Conservation (phyloP, 2,113 vertebrate genomes). For the Alaudala cheleensis region DNA sequence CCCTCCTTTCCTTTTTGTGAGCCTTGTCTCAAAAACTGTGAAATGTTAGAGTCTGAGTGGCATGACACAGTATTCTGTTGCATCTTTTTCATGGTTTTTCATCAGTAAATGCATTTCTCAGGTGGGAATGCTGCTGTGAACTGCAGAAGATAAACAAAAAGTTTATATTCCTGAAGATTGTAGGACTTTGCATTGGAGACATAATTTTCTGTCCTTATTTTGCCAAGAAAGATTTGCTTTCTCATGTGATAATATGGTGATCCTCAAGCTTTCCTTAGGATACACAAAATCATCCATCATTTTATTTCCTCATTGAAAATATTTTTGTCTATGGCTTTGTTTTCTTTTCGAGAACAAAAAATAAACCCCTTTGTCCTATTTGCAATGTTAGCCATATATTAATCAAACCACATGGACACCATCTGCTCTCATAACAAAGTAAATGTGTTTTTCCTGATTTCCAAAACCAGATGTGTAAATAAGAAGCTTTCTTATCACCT, state of each 20-base stretch:
- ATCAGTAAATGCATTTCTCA: background rate
- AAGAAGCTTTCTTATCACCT: background rate
- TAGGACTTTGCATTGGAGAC: background rate
- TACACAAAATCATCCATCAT: background rate
- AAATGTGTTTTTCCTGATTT: background rate
- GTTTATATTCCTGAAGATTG: background rate
- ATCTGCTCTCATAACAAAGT: background rate
- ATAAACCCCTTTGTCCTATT: background rate
- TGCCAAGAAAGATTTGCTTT: background rate
- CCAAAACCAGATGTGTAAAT: background rate
- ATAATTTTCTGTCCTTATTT: background rate
- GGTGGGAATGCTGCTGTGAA: background rate
- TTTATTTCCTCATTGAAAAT: background rate
- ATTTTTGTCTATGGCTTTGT: background rate
- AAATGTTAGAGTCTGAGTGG: background rate
- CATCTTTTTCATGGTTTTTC: background rate
- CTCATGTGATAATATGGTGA: background rate
- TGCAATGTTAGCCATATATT: background rate
- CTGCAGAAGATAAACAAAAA: fast-evolving
- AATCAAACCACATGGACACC: background rate
- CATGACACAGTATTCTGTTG: background rate
- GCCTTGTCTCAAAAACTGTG: background rate
- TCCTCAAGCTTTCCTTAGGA: background rate
- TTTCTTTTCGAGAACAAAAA: background rate
- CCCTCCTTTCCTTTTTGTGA: background rate